Base-by-base conservation (phyloP, 2,113 vertebrate species). In the Sturnus vulgaris region DNA sequence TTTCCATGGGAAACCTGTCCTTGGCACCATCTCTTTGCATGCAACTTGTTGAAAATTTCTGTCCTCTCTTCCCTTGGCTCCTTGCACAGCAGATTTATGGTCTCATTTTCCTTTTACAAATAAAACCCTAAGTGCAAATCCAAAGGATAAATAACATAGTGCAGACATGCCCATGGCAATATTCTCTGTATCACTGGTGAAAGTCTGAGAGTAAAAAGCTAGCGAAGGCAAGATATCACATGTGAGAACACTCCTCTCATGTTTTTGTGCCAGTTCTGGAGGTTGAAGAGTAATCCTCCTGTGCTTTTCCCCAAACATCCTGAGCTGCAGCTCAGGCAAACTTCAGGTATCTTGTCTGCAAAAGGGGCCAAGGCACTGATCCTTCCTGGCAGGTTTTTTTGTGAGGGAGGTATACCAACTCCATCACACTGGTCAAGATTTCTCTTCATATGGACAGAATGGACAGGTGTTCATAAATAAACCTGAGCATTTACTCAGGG, bases 91-190 rank as follows among this genome's bases (percentile, higher is more conserved):
- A 93, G 84, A 95, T 89, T 96, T 95, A 93, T 72, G 55, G 61
- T 79, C 84, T 83, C 40, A 66, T 91, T 95, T 92, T 79, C 42
- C 49, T 95, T 95, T 89, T 87, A 89, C 84, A 93, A 93, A 95
- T 86, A 95, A 96, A 95, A 84, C 31, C 50, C 53, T 22, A 76
- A 92, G 81, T 33, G 42, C 87, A 91, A 93, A 95, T 91, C 89
- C 84, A 59, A 91, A 92, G 83, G 66, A 92, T 89, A 92, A 95
- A 89, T 93, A 95, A 91, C 19, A 1, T 37, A 76, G 78, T 79
- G 63, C 86, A 95, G 91, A 85, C 70, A 23, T 79, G 91, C 89
- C 81, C 6, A 3, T 37, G 71, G 77, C 61, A 95, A 69, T 84
- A 78, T 68, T 79, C 40, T 86, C 86, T 93, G 55, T 85, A 72